phyloP scores from a whole-genome alignment of 2,888 invertebrate genomes.

The Rhynchonema sp. region DNA sequence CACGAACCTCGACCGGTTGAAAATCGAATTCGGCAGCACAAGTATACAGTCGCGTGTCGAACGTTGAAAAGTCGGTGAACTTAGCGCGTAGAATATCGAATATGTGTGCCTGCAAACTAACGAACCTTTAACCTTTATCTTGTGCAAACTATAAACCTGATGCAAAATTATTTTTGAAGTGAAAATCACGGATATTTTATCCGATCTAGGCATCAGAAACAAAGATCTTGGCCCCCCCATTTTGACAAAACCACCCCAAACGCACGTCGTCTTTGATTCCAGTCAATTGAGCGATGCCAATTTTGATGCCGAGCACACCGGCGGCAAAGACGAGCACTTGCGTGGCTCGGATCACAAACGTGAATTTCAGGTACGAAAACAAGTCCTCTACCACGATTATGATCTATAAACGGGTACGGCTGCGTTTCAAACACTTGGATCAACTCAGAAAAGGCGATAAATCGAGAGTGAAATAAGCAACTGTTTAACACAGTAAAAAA shows the following conservation, averaged over 20 bases:
- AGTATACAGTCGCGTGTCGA: slow-evolving; percentile 56
- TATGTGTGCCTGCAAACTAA: slow-evolving; percentile 42
- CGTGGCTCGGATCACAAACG: slow-evolving; percentile 11
- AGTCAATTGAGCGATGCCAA: slow-evolving; percentile 24
- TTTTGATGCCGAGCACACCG: slow-evolving; percentile 29
- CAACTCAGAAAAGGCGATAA: background rate
- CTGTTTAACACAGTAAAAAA: background rate
- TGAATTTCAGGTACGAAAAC: background rate
- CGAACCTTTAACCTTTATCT: too few relatives aligned
- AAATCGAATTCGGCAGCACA: slow-evolving; percentile 58
- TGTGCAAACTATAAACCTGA: background rate
- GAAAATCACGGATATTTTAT: background rate
- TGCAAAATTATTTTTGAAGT: background rate
- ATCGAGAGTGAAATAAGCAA: background rate
- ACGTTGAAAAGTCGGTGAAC: slow-evolving; percentile 46
- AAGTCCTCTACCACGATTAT: background rate
- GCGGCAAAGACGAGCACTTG: slow-evolving; percentile 23
- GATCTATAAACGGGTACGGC: background rate
- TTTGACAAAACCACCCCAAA: slow-evolving; percentile 3
- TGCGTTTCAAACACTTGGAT: background rate
- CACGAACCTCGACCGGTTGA: slow-evolving; percentile 36
- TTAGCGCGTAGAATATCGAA: slow-evolving; percentile 52
- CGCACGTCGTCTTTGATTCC: slow-evolving; percentile 33
- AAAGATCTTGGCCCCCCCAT: background rate
- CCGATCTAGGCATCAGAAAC: background rate